Percentiles rank a stretch among this genome's conserved stretches.
Evolutionary conservation across 1,140 invertebrate species (phyloP).

Genomic region (Mercenaria mercenaria): DNA sequence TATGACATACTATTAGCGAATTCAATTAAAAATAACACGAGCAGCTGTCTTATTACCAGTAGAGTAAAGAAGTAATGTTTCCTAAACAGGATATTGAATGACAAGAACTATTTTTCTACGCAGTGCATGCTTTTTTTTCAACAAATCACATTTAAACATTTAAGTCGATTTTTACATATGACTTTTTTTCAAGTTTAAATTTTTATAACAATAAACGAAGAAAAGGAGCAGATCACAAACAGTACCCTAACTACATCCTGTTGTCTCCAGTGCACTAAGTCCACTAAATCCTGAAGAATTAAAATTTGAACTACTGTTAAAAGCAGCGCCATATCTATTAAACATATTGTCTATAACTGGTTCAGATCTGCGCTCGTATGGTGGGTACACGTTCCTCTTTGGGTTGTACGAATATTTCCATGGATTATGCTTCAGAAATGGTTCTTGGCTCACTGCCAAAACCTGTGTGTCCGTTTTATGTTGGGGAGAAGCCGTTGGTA

Average conservation of each 20-base stretch:
- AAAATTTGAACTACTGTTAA: slow-evolving; percentile 54
- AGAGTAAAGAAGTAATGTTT: too few relatives aligned
- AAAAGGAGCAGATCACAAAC: not conserved
- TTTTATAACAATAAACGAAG: not conserved
- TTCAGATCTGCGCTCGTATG: slow-evolving; percentile 70
- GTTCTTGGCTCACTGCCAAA: slow-evolving; percentile 82
- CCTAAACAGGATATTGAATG: too few relatives aligned
- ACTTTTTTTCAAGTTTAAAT: not conserved
- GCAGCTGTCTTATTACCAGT: too few relatives aligned
- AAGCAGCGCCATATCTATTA: slow-evolving; percentile 77
- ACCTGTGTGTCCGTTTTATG: slow-evolving; percentile 76
- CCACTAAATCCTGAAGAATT: slow-evolving; percentile 51
- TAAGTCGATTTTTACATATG: too few relatives aligned
- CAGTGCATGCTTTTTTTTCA: too few relatives aligned
- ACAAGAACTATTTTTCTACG: too few relatives aligned
- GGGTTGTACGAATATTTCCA: slow-evolving; percentile 82
- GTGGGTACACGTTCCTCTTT: slow-evolving; percentile 79
- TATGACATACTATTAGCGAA: too few relatives aligned
- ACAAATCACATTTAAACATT: too few relatives aligned
- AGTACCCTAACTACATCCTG: slow-evolving; percentile 42
- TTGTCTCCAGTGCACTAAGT: slow-evolving; percentile 26
- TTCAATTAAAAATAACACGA: too few relatives aligned
- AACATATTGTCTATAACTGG: slow-evolving; percentile 75
- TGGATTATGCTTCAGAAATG: slow-evolving; percentile 78
- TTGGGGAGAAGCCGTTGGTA: slow-evolving; percentile 58